Base-by-base conservation (phyloP, 2,113 vertebrate species). In the Phaethornis superciliosus region DNA sequence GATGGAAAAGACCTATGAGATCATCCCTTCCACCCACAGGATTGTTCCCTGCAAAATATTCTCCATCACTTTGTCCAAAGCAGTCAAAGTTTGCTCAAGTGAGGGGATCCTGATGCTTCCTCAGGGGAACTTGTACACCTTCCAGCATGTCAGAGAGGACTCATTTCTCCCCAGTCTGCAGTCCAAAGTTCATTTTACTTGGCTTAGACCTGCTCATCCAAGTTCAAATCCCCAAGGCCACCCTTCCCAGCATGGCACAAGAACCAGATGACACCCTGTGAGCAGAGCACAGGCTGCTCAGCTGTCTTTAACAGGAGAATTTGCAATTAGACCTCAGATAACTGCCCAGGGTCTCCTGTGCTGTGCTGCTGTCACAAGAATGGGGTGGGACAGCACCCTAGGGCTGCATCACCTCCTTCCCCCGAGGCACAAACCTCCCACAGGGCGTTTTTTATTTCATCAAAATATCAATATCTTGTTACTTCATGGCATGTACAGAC, bases 1-100 rank as follows among this genome's bases (percentile, higher is more conserved):
- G 85, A 92, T 93, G 95, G 96, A 96, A 97, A 96, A 94, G 95
- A 87, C 95, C 84, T 89, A 28, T 94, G 83, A 96, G 85, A 85
- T 96, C 91, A 96, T 94, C 86, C 67, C 83, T 94, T 90, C 95
- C 89, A 91, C 81, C 91, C 81, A 81, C 93, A 81, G 47, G 79
- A 37, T 92, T 92, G 65, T 96, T 96, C 87, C 92, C 74, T 96
- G 63, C 20, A 75, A 80, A 94, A 89, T 69, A 81, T 81, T 95
- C 87, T 93, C 94, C 94, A 91, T 67, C 4, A 4, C 58, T 91
- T 91, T 94, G 90, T 94, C 95, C 94, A 96, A 90, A 94, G 40
- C 62, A 63, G 22, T 77, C 76, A 87, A 82, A 94, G 88, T 87
- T 86, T 5, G 2, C 28, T 92, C 60, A 85, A 95, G 49, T 37